A percentile compares a stretch with the other conserved stretches of the same genome.
These are phyloP conservation scores for Ceyx melanurus DNA, from an alignment of 2,113 vertebrate genomes.

Conservation along the genomic window DNA sequence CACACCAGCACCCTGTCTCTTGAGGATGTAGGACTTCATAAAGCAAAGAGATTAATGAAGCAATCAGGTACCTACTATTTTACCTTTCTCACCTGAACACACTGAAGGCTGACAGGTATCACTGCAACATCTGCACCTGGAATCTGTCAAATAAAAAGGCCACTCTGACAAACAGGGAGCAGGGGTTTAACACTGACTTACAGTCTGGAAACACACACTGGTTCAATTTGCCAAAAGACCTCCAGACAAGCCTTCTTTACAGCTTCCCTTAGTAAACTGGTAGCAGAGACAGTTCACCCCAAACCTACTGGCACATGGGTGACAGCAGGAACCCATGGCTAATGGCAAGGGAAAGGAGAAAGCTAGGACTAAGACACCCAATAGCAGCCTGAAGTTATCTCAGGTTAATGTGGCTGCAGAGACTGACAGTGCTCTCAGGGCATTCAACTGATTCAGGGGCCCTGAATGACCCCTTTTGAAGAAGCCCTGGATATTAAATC, in stretches of 20 bases:
- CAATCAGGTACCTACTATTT: not conserved
- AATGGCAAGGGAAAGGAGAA: not conserved
- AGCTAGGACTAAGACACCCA: not conserved
- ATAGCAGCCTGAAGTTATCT: not conserved
- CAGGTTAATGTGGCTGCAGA: not conserved
- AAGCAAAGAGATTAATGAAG: not conserved
- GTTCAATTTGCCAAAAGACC: not conserved
- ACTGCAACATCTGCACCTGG: not conserved
- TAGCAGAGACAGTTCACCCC: not conserved
- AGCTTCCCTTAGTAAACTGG: not conserved
- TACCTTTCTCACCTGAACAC: conserved; percentile 1
- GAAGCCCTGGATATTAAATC: not conserved
- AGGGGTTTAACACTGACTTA: not conserved
- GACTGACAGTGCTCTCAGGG: not conserved
- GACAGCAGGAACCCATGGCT: not conserved
- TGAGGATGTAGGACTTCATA: not conserved
- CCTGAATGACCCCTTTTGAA: not conserved
- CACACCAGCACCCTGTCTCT: not conserved
- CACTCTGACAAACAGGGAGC: not conserved
- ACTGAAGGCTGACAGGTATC: not conserved
- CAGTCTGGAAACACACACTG: not conserved
- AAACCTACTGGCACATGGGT: not conserved
- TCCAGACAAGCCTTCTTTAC: not conserved
- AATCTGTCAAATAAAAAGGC: not conserved
- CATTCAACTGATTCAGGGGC: fast-evolving